Conservation (phyloP, 2,113 vertebrate species). For the Ailuropoda melanoleuca region DNA sequence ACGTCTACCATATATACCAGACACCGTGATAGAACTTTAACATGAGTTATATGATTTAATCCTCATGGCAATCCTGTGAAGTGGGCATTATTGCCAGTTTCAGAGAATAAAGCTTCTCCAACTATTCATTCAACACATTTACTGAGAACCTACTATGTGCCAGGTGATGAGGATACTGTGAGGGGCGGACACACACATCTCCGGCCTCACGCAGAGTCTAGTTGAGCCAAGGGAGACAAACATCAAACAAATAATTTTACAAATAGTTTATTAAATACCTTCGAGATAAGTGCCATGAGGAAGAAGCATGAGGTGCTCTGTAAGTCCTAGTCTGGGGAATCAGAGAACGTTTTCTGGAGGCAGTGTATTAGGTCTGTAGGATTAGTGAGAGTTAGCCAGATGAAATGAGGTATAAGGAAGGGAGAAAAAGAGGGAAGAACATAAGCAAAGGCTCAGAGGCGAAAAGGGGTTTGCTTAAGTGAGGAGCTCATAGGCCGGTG, state of each 20-base stretch:
- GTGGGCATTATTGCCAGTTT: not conserved
- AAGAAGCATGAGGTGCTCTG: not conserved
- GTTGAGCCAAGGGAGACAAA: not conserved
- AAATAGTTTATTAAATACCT: not conserved
- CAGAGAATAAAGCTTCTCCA: not conserved
- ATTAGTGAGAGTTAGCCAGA: not conserved
- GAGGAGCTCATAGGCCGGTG: not conserved
- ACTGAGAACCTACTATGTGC: not conserved
- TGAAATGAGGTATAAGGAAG: not conserved
- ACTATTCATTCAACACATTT: not conserved
- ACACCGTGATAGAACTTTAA: constrained; percentile 9
- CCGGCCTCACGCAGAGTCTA: not conserved
- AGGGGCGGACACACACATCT: not conserved
- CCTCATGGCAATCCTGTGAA: not conserved
- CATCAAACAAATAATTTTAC: not conserved
- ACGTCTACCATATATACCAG: constrained; percentile 10
- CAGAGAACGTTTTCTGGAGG: not conserved
- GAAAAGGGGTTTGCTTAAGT: not conserved
- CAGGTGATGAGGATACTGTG: not conserved
- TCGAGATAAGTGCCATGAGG: not conserved
- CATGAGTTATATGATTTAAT: not conserved
- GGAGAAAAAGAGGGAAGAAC: not conserved
- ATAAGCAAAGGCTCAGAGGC: not conserved
- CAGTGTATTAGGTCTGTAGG: not conserved
- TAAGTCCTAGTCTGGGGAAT: not conserved